Evolutionary conservation across 2,113 vertebrate species (phyloP).

Genomic region (Gambusia holbrooki): DNA sequence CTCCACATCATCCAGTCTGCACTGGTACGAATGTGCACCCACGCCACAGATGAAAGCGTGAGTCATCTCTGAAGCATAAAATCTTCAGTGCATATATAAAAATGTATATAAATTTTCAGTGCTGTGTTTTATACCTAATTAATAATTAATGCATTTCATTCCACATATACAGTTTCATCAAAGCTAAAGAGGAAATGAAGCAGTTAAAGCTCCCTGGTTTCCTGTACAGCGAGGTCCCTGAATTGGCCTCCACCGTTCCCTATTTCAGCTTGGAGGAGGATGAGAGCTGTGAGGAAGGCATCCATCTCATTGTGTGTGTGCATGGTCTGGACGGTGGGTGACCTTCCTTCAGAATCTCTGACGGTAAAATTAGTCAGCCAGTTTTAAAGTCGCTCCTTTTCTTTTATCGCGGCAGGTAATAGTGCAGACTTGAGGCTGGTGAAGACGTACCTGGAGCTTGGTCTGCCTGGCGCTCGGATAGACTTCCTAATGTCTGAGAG

Average conservation of each 20-base stretch:
- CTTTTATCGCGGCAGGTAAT: slow-evolving; percentile 83
- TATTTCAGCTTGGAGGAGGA: slow-evolving; percentile 96
- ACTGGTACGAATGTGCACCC: slow-evolving; percentile 91
- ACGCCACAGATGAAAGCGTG: slow-evolving; percentile 91
- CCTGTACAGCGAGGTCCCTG: slow-evolving; percentile 93
- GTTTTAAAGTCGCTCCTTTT: slow-evolving; percentile 2
- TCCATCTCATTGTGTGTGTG: slow-evolving; percentile 96
- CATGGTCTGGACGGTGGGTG: slow-evolving; percentile 95
- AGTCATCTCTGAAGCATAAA: slow-evolving; percentile 71
- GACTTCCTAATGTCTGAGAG: slow-evolving; percentile 99
- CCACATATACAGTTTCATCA: slow-evolving; percentile 85
- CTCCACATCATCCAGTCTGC: slow-evolving; percentile 69
- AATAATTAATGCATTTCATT: slow-evolving; percentile 12
- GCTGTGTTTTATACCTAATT: neutral
- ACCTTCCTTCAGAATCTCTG: neutral
- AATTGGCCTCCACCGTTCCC: slow-evolving; percentile 91
- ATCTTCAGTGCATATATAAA: slow-evolving; percentile 1
- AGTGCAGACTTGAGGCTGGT: slow-evolving; percentile 96
- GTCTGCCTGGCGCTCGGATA: slow-evolving; percentile 92
- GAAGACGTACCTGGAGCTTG: slow-evolving; percentile 97
- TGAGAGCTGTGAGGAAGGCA: slow-evolving; percentile 89
- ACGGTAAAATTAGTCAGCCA: neutral
- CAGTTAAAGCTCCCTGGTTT: slow-evolving; percentile 93
- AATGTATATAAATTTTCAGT: too few species aligned
- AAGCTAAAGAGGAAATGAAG: slow-evolving; percentile 94